Evolutionary conservation across 2,113 vertebrate species (phyloP).

Genomic region (Leptobrachium leishanense): DNA sequence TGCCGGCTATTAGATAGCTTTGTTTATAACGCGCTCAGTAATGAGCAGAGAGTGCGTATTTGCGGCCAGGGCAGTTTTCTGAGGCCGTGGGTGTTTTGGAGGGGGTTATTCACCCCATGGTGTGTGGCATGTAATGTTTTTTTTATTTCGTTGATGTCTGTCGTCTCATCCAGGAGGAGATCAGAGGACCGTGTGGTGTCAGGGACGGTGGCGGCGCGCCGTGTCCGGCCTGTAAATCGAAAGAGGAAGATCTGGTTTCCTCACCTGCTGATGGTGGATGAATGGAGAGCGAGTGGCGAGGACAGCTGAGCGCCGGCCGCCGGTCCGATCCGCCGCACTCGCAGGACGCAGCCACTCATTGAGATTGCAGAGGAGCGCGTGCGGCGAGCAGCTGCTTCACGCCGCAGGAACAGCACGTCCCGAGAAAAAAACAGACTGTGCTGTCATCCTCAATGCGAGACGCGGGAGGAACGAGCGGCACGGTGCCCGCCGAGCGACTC

Average conservation of each 20-base stretch:
- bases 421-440: conserved; percentile 25
- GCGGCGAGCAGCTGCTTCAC: conserved; percentile 15
- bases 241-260: neutral
- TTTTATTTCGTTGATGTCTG: neutral
- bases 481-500: neutral
- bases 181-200: neutral
- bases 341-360: neutral
- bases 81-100: too few species aligned
- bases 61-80: too few species aligned
- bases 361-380: conserved; percentile 3
- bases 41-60: too few species aligned
- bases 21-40: too few species aligned
- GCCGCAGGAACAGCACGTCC: conserved; percentile 18
- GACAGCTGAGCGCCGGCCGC: neutral
- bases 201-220: neutral
- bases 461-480: conserved; percentile 7
- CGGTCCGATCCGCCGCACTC: too few species aligned
- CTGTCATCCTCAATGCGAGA: conserved; percentile 38
- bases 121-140: too few species aligned
- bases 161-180: too few species aligned
- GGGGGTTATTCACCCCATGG: too few species aligned
- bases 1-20: too few species aligned
- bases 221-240: neutral
- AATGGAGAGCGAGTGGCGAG: neutral
- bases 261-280: conserved; percentile 25